These are phyloP conservation scores for Drosophila kokeensis DNA, from an alignment of 2,888 invertebrate species.

Conservation along the genomic window DNA sequence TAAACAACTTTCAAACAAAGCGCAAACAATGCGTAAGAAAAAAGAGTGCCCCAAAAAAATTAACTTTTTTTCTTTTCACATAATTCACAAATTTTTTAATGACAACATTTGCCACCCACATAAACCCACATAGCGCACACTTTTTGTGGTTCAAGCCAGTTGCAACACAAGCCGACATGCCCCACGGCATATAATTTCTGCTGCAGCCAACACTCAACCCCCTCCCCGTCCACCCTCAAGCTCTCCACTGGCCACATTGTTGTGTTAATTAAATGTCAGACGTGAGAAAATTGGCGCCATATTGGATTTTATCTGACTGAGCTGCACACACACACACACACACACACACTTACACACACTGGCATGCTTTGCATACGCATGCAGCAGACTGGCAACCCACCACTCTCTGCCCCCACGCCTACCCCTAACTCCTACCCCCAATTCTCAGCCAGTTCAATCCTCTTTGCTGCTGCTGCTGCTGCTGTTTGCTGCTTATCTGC, in stretches of 20 bases:
- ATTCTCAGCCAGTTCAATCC: conserved; percentile 41
- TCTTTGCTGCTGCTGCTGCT: conserved; percentile 46
- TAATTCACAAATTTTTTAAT: conserved; percentile 70
- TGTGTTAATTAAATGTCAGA: conserved; percentile 83
- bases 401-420: not conserved
- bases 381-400: conserved; percentile 19
- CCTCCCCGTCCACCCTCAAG: not conserved
- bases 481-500: conserved; percentile 72
- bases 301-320: conserved; percentile 79
- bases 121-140: conserved; percentile 44
- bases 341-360: not conserved
- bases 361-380: conserved; percentile 57
- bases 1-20: conserved; percentile 40
- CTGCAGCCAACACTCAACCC: not conserved
- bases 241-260: conserved; percentile 57
- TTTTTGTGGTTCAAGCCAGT: conserved; percentile 34
- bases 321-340: conserved; percentile 37
- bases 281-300: conserved; percentile 83
- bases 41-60: conserved; percentile 2
- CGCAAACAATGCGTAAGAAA: conserved; percentile 47
- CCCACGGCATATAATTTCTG: conserved; percentile 21
- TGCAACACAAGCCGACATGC: conserved; percentile 7
- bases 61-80: conserved; percentile 43
- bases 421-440: too few relatives aligned
- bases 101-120: conserved; percentile 62